Evolutionary conservation across 1,140 invertebrate species (phyloP), one percentile per base, ranked within the genome.

Genomic region (Episyrphus balteatus): DNA sequence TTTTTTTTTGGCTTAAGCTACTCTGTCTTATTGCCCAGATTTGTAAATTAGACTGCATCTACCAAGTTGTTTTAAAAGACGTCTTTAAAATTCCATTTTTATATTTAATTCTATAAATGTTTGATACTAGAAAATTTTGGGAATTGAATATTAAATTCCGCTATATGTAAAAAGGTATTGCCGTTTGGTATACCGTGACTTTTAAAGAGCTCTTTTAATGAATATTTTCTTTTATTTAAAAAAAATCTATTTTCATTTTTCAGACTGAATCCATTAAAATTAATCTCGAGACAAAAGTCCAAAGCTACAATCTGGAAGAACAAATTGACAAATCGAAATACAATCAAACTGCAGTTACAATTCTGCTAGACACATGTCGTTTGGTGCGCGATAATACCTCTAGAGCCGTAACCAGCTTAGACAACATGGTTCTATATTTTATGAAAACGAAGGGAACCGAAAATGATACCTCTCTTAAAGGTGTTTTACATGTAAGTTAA

Each of bases 291-390:
- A 59, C 54, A n/a, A 66, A 66, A 51, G 64, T 66, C 55, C 45
- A 51, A 12, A 52, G 54, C n/a, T 78, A 77, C 2, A 73, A 82
- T n/a, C 63, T 88, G 14, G 73, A 77, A 18, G 81, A 84, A 59
- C 76, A 80, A 13, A 78, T 88, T 53, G 83, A 86, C 58, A 77
- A 75, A 46, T 81, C 83, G 2, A 79, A 83, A 7, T 77, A 77
- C 44, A 88, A 88, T 68, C 78, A 82, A 59, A 86, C 84, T 0
- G 77, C 82, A 30, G 70, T 84, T 26, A 78, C 75, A 43, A 68
- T 76, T 46, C 62, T 86, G 40, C 71, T 84, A 42, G 69, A 73
- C 15, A 78, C 79, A 14, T 69, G 85, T n/a, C 74, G 75, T 9
- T 72, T 73, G 44, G 75, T 86, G 57, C 70, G 78, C 38, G 76